These are phyloP conservation scores for Aricia agestis DNA, from an alignment of 1,140 invertebrate genomes.

Conservation along the genomic window DNA sequence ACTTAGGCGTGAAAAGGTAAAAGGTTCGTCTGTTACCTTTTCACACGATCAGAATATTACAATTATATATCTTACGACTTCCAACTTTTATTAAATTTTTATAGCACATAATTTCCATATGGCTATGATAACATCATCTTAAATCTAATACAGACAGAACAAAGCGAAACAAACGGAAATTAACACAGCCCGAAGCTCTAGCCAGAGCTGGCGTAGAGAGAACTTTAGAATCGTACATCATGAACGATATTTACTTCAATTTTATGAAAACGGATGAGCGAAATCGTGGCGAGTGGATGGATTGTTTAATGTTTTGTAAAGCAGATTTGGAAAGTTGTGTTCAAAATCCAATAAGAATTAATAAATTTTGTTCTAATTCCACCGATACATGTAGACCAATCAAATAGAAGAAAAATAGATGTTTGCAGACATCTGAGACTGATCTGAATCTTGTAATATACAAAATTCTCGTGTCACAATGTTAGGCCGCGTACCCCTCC, in stretches of 20 bases:
- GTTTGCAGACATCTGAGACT: too few relatives aligned
- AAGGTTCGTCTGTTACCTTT: too few relatives aligned
- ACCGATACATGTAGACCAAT: too few relatives aligned
- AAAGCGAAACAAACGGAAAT: slow-evolving; percentile 5
- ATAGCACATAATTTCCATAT: background rate
- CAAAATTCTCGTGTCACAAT: too few relatives aligned
- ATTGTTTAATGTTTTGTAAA: background rate
- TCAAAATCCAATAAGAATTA: too few relatives aligned
- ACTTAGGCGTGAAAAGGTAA: too few relatives aligned
- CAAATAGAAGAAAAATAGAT: too few relatives aligned
- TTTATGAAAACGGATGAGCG: background rate
- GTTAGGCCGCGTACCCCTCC: too few relatives aligned
- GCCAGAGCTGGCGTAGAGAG: background rate
- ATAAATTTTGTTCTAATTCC: too few relatives aligned
- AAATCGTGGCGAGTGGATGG: background rate
- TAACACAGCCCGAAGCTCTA: background rate
- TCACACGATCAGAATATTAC: too few relatives aligned
- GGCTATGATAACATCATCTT: background rate
- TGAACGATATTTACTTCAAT: background rate
- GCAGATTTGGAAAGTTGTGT: background rate
- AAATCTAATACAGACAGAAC: background rate
- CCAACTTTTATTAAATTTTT: background rate
- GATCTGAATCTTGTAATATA: too few relatives aligned
- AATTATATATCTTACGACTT: background rate
- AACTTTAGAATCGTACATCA: background rate